Base-by-base conservation (phyloP, 23 tunicate species). In the Trididemnum clinides region DNA sequence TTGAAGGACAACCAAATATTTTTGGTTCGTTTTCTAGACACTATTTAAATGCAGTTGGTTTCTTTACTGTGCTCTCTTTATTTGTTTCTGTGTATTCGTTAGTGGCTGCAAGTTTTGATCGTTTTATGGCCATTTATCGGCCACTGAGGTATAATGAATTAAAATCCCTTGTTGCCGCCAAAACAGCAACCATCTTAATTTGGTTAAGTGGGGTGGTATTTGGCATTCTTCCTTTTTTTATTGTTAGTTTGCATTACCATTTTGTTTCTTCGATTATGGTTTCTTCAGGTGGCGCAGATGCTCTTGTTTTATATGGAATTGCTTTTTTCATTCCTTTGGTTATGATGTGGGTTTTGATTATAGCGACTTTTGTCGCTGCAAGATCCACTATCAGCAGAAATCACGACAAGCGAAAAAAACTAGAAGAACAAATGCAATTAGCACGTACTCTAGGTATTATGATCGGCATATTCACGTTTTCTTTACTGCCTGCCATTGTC, bases 391-490 rank as follows among this genome's bases (percentile, higher is more conserved):
- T 66, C 29, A 30, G 33, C n/a, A 33, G 22, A 28, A 39, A 77
- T 28, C 18, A 22, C 33, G 54, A 54, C 20, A 66, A 30, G 20
- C 81, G 57, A 72, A 62, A 63, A 0, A 29, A 31, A 6, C 28
- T 73, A 6, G 96, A 91, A 74, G n/a, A n/a, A n/a, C n/a, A n/a
- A n/a, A 62, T 54, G 50, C 63, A 71, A 33, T 78, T 91, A 10
- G 96, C 87, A 28, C 54, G 69, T 10, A 91, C 96, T 1, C 89
- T 91, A 28, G 81, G 82, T 26, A 81, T 91, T 12, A 91, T 91
- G 96, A 90, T 91, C 20, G 90, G 96, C 18, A 79, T 73, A 0
- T 91, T 86, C 64, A 91, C 82, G 20, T 22, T 82, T 2, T 80
- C 87, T 28, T 33, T 91, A 12, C 75, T 91, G 5, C 96, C 96